Base-by-base conservation (phyloP, 2,113 vertebrate species). In the Addax nasomaculatus region DNA sequence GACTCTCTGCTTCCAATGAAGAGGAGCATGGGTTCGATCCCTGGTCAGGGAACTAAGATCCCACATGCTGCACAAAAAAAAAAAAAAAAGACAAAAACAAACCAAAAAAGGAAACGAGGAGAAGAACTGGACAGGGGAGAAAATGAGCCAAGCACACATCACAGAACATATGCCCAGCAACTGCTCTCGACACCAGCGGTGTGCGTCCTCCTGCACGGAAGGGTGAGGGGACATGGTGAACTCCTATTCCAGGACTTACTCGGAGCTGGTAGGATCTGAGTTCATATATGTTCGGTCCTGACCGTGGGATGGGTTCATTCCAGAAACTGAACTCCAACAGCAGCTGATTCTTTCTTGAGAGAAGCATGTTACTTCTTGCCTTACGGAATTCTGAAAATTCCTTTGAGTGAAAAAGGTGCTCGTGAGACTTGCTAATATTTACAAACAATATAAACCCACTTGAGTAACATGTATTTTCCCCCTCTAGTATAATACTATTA, bases 281-380 rank as follows among this genome's bases (percentile, higher is more conserved):
- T 93, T 99, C 99, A 43, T 99, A 99, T 98, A 99, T 99, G 96
- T 99, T 99, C 60, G 99, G 99, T 85, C 99, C 99, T 53, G 98
- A 64, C 73, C 99, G 99, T 81, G 99, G 99, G 33, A 99, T 94
- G 0, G 99, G 99, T 70, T 99, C 99, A 39, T 99, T 99, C 99
- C 99, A 99, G 98, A 99, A 99, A 94, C 99, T 99, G 97, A 99
- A 99, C 98, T 99, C 99, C 98, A 99, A 96, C 64, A 99, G 98
- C 51, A 99, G 98, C 95, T 99, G 99, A 98, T 99, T 99, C 98
- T 99, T 99, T 33, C 99, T 99, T 9, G 99, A 99, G 19, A 99
- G 99, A 92, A 99, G 99, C 99, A 99, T 99, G 98, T 99, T 99
- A 5, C 99, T 99, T 64, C 99, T 98, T 97, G 99, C 99, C 19